Evolutionary conservation across 2,888 invertebrate genomes (phyloP), one percentile per base, ranked within the genome.

Genomic region (Cryptus viduatorius): DNA sequence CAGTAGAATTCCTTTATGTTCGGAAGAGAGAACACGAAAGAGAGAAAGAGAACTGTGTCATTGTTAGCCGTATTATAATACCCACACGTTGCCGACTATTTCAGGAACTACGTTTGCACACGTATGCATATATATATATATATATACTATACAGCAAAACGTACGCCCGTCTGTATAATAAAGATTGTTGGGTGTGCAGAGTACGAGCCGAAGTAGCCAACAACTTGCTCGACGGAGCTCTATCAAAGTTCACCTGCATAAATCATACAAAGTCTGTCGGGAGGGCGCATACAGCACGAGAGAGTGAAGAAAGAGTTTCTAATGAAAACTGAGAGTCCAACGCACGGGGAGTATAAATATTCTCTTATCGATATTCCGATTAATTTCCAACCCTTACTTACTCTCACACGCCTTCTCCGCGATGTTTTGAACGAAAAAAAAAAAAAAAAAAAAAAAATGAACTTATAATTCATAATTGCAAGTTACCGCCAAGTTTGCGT

Each of bases 301-400:
- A 19, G 65, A 53, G 59, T 42, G 56, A 78, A 29, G 61, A 68
- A 68, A 73, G 61, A 84, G 61, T n/a, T n/a, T n/a, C n/a, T 42
- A 67, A 64, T 61, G 65, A 65, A 79, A 46, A 37, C 29, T 73
- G 73, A 56, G 29, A 69, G 83, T 77, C 56, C 73, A 79, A 76
- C 73, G 83, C 71, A 79, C 79, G 65, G 44, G 37, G 68, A 12
- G 59, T 69, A 79, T 81, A 79, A 84, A 84, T 79, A 81, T 79
- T 82, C 65, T 82, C 84, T 84, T 84, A 84, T 84, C 84, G 81
- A 84, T 84, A 84, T 84, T 75, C 68, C 84, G 69, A 82, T 82
- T 82, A 84, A 84, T 84, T 75, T 75, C 77, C 73, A 78, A 68
- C 46, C 67, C 73, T 73, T 78, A 68, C 68, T 59, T 59, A 31